Percentiles rank a stretch among this genome's conserved stretches.
phyloP scores from a whole-genome alignment of 2,888 invertebrate species.

The Augochlorella aurata region DNA sequence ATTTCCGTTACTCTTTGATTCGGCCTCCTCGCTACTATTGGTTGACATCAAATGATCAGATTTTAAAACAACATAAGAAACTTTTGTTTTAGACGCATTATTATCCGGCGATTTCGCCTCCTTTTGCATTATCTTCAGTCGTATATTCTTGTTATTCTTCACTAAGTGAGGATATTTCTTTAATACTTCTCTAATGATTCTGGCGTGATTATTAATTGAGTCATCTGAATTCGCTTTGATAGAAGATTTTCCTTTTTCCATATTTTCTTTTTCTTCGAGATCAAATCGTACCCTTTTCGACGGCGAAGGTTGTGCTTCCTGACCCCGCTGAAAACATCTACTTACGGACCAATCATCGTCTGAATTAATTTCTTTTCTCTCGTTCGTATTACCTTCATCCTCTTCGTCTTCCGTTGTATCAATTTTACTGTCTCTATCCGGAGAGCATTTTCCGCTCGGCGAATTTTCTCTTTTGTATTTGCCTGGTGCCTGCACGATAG shows the following conservation, averaged over 20 bases:
- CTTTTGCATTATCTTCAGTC: conserved; percentile 91
- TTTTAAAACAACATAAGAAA: conserved; percentile 83
- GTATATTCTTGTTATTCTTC: conserved; percentile 93
- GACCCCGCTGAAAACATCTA: conserved; percentile 77
- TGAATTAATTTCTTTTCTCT: conserved; percentile 75
- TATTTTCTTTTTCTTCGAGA: conserved; percentile 85
- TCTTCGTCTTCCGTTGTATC: conserved; percentile 79
- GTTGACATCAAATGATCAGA: conserved; percentile 78
- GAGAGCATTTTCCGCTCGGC: conserved; percentile 64
- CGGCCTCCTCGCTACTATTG: conserved; percentile 64
- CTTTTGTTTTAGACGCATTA: conserved; percentile 79
- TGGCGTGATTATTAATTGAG: conserved; percentile 87
- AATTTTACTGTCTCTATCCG: conserved; percentile 76
- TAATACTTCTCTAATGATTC: conserved; percentile 93
- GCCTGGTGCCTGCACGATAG: conserved; percentile 85
- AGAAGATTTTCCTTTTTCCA: conserved; percentile 78
- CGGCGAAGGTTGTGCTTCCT: conserved; percentile 73
- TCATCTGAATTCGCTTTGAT: conserved; percentile 68
- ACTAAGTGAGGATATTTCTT: conserved; percentile 95
- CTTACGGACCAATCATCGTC: conserved; percentile 78
- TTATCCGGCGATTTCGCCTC: conserved; percentile 77
- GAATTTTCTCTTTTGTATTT: conserved; percentile 57
- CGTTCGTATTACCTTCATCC: conserved; percentile 73
- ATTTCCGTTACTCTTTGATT: conserved; percentile 61
- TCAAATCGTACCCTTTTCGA: conserved; percentile 84